These are phyloP conservation scores for Bufotes viridis DNA, from an alignment of 2,797 vertebrate species.

Conservation along the genomic window DNA sequence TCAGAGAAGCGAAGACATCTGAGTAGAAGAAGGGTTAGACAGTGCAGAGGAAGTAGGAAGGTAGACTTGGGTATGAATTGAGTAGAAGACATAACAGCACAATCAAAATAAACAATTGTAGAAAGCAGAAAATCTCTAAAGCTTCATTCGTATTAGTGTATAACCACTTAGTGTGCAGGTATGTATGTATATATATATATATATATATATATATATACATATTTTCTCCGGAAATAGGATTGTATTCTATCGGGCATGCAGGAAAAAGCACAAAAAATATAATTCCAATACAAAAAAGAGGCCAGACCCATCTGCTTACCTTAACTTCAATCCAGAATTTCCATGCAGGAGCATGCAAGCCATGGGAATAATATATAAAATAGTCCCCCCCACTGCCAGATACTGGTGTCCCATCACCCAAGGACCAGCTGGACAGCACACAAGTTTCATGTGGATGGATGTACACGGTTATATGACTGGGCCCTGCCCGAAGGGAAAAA, in stretches of 20 bases:
- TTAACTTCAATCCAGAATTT: constrained; percentile 94
- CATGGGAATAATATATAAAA: constrained; percentile 93
- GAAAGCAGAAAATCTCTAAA: not conserved
- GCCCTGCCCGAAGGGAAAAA: constrained; percentile 76
- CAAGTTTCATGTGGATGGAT: constrained; percentile 80
- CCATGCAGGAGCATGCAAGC: constrained; percentile 85
- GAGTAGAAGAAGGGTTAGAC: not conserved
- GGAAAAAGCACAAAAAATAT: not conserved
- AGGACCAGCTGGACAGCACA: constrained; percentile 86
- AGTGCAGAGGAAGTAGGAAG: not conserved
- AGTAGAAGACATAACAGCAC: not conserved
- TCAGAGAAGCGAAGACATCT: not conserved
- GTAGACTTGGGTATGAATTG: not conserved
- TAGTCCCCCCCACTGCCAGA: constrained; percentile 87
- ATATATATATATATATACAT: too few species aligned
- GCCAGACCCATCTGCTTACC: constrained; percentile 71
- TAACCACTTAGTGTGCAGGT: not conserved
- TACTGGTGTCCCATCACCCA: constrained; percentile 84
- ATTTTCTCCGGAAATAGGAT: not conserved
- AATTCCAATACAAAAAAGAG: not conserved
- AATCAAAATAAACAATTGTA: not conserved
- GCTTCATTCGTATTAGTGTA: not conserved
- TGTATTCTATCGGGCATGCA: not conserved
- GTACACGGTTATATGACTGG: constrained; percentile 94
- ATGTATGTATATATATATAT: too few species aligned